Percentiles rank a stretch among this genome's conserved stretches.
Conservation (phyloP, 2,888 invertebrate species). For the Dasypogon diadema region DNA sequence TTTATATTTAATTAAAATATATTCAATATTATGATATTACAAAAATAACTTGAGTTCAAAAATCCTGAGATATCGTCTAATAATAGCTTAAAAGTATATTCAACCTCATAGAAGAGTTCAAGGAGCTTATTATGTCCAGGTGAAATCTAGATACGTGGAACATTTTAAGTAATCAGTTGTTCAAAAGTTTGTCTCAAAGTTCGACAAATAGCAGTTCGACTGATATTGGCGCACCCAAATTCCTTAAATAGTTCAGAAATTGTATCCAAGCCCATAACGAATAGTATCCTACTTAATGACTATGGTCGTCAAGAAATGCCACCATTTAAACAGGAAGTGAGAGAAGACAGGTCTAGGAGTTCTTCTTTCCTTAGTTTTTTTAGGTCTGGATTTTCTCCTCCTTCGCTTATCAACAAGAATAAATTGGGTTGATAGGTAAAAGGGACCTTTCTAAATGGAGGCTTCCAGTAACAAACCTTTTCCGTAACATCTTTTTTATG, state of each 20-base stretch:
- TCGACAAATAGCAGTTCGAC: background rate
- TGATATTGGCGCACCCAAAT: too few species aligned
- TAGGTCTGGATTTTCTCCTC: background rate
- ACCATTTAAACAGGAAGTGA: background rate
- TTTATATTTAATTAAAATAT: too few species aligned
- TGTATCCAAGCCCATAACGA: background rate
- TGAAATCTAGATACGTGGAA: background rate
- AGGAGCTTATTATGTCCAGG: background rate
- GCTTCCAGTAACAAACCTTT: background rate
- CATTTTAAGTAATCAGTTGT: too few species aligned
- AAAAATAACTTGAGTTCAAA: too few species aligned
- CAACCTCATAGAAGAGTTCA: too few species aligned
- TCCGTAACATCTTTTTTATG: background rate
- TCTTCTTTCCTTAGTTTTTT: background rate
- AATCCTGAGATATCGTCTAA: too few species aligned
- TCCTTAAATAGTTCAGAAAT: background rate
- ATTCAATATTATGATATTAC: too few species aligned
- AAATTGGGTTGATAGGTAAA: background rate
- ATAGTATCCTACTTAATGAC: background rate
- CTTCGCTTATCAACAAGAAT: background rate
- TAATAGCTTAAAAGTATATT: too few species aligned
- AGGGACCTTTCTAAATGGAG: background rate
- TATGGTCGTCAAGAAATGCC: background rate
- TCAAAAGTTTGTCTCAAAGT: background rate
- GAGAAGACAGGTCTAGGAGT: too few species aligned